Percentiles rank a stretch among this genome's conserved stretches.
Conservation (phyloP, 2,113 vertebrate genomes). For the Mirza zaza region DNA sequence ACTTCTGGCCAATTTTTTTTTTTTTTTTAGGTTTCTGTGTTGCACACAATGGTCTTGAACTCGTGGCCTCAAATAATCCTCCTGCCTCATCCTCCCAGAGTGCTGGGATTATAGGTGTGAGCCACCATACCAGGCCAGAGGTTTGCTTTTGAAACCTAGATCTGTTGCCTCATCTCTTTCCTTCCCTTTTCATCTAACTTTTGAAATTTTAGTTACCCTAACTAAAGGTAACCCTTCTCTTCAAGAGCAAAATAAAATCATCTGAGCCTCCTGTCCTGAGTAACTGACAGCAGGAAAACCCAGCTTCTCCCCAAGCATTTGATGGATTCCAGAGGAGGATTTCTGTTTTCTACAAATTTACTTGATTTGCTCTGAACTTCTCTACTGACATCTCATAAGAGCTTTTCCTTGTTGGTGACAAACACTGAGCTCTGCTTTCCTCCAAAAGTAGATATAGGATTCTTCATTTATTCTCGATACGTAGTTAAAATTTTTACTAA, state of each 20-base stretch:
- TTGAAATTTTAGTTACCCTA: background rate
- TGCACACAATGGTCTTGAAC: too few species aligned
- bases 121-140: background rate
- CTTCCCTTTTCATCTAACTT: background rate
- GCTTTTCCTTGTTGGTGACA: background rate
- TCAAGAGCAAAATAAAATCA: background rate
- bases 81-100: too few species aligned
- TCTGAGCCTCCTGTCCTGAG: background rate
- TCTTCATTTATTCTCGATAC: background rate
- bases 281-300: background rate
- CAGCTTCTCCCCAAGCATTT: background rate
- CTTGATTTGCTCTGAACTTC: background rate
- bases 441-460: background rate
- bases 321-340: background rate
- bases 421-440: background rate
- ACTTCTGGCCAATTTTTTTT: too few species aligned
- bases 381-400: background rate
- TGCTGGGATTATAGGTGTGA: too few species aligned
- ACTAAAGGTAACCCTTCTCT: background rate
- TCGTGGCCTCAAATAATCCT: too few species aligned
- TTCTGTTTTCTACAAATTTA: background rate
- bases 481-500: background rate
- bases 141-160: background rate
- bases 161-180: background rate
- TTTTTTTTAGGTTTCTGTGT: too few species aligned